Percentiles rank a stretch among this genome's conserved stretches.
Conservation (phyloP, 2,888 invertebrate species). For the Oxytorus armatus region DNA sequence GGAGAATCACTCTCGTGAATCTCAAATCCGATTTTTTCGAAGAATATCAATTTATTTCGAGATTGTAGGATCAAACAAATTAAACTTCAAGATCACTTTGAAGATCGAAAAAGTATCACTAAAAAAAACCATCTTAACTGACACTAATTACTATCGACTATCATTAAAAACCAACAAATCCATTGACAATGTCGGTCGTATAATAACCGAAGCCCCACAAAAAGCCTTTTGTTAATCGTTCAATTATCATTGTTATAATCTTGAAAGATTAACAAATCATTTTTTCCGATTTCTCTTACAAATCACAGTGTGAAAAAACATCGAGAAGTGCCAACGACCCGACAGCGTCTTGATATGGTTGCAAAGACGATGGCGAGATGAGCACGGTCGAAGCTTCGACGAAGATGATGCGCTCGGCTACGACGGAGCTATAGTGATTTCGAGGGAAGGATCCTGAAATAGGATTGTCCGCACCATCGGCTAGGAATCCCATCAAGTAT, state of each 20-base stretch:
- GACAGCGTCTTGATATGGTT: constrained; percentile 14
- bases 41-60: not conserved
- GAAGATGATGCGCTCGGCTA: constrained; percentile 65
- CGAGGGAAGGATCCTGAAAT: constrained; percentile 76
- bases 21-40: not conserved
- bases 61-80: not conserved
- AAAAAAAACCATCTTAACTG: not conserved
- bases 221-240: not conserved
- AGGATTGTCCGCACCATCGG: constrained; percentile 85
- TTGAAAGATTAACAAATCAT: not conserved
- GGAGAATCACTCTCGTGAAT: not conserved
- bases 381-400: constrained; percentile 37
- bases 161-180: not conserved
- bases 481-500: constrained; percentile 84
- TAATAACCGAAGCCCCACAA: not conserved
- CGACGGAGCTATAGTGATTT: constrained; percentile 59
- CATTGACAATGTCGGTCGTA: not conserved
- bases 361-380: constrained; percentile 63
- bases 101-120: not conserved
- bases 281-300: not conserved
- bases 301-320: not conserved
- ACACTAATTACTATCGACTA: too few species aligned
- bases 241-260: not conserved
- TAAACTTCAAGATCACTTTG: not conserved
- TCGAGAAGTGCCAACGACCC: not conserved